phyloP scores from a whole-genome alignment of 2,888 invertebrate genomes.

The Yponomeuta cagnagella region DNA sequence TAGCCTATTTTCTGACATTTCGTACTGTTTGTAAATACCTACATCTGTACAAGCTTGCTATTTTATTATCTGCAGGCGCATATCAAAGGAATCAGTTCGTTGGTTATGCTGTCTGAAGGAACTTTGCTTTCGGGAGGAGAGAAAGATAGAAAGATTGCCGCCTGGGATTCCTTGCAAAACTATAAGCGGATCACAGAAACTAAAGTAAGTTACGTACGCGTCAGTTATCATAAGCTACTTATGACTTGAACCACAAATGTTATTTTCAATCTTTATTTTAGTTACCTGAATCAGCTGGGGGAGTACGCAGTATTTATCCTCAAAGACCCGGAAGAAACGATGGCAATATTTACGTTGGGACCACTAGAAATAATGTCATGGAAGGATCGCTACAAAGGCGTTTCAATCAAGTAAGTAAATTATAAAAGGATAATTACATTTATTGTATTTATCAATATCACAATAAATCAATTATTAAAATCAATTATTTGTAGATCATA shows the following conservation, averaged over 20 bases:
- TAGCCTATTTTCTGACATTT: conserved; percentile 15
- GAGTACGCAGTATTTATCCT: conserved; percentile 91
- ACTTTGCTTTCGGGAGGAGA: conserved; percentile 93
- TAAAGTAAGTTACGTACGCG: conserved; percentile 73
- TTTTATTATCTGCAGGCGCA: conserved; percentile 76
- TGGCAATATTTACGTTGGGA: conserved; percentile 93
- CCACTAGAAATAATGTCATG: conserved; percentile 90
- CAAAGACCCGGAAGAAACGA: conserved; percentile 91
- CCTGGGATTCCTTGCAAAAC: conserved; percentile 94
- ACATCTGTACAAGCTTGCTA: background rate
- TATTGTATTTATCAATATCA: background rate
- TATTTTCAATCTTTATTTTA: conserved; percentile 43
- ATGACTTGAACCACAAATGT: background rate
- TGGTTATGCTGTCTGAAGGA: conserved; percentile 93
- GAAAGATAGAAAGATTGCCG: conserved; percentile 91
- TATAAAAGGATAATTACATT: background rate
- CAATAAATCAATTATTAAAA: background rate
- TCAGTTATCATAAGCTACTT: background rate
- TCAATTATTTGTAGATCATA: conserved; percentile 74
- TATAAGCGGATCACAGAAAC: conserved; percentile 93
- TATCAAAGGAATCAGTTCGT: conserved; percentile 89
- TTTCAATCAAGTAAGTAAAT: conserved; percentile 81
- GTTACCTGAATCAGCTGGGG: conserved; percentile 92
- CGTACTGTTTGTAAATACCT: no score
- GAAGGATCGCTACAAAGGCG: conserved; percentile 93